Evolutionary conservation across 37 sponge, comb jelly and placozoan genomes (phyloP), one percentile per base, ranked within the genome.

Genomic region (Beroe ovata): DNA sequence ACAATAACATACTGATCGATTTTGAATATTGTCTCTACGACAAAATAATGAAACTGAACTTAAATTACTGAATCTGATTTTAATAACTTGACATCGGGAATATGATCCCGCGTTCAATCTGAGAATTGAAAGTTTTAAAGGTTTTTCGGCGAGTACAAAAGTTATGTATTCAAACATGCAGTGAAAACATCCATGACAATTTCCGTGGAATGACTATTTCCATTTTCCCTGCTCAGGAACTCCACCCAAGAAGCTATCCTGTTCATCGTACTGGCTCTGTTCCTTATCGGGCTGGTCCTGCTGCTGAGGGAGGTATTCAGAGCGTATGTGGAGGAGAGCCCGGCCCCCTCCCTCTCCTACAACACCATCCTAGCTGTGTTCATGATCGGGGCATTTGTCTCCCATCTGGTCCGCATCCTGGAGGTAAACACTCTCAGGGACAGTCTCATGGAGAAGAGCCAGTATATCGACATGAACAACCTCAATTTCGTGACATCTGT

Each of bases 331-430:
- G 84, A 77, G 28, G 36, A 77, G 23, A 41, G 84, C 8, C 4
- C 47, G 36, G 21, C 84, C 54, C 84, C 84, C 26, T 77, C 42
- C 84, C 84, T 77, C 28, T 21, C 84, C 4, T 77, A 77, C 84
- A 77, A 77, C 84, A 77, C 29, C 28, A 19, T 77, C 54, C 54
- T 77, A 26, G 84, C 84, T 39, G 47, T 39, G 4, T 77, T 77
- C 84, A 77, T 77, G 84, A 40, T 42, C n/a, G 84, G 54, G 1
- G 20, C 47, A 42, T 42, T 77, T 4, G 84, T 77, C 54, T 32
- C 54, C 54, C 84, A 77, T 54, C 84, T 77, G 18, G 38, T 36
- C 84, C 35, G 84, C 4, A 42, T 77, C 22, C 42, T 77, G 38
- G 84, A 39, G 84, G 84, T 77, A 3, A 77, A 77, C 47, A 33